Conservation (phyloP, 1,140 invertebrate species). For the Marisa cornuarietis region DNA sequence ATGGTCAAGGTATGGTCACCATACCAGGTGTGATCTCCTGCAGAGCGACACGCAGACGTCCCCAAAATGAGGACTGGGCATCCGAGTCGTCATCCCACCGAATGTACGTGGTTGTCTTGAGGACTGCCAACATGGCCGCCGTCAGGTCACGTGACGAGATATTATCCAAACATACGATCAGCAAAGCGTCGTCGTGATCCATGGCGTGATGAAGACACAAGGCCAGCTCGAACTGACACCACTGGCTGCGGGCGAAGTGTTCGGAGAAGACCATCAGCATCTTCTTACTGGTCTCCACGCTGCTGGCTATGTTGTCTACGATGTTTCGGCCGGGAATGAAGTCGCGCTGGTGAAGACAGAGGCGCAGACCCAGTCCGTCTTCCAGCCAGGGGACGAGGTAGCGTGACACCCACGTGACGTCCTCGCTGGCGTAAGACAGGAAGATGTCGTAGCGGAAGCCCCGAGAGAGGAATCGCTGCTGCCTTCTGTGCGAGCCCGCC, state of each 20-base stretch:
- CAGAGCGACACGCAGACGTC: constrained; percentile 8
- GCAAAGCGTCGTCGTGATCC: constrained; percentile 10
- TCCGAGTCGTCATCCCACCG: constrained; percentile 8
- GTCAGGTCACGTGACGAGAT: constrained; percentile 22
- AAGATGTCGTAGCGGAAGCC: constrained; percentile 35
- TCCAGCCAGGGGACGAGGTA: constrained; percentile 6
- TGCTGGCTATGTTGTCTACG: constrained; percentile 42
- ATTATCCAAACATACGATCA: constrained; percentile 28
- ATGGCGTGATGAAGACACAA: constrained; percentile 32
- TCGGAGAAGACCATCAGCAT: constrained; percentile 44
- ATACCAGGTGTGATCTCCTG: background rate
- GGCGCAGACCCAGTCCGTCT: constrained; percentile 11
- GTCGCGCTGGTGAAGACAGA: constrained; percentile 53
- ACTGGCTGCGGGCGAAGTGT: constrained; percentile 39
- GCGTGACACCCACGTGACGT: background rate
- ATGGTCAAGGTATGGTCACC: too few species aligned
- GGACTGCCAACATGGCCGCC: constrained; percentile 8
- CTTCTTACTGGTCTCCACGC: constrained; percentile 39
- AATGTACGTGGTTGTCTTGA: constrained; percentile 17
- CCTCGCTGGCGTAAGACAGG: constrained; percentile 18
- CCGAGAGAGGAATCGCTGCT: background rate
- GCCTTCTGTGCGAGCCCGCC: too few species aligned
- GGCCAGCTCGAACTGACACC: constrained; percentile 64
- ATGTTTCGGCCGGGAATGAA: constrained; percentile 44
- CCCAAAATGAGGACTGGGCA: background rate